Base-by-base conservation (phyloP, 2,888 invertebrate genomes). In the Acrocera orbiculus region DNA sequence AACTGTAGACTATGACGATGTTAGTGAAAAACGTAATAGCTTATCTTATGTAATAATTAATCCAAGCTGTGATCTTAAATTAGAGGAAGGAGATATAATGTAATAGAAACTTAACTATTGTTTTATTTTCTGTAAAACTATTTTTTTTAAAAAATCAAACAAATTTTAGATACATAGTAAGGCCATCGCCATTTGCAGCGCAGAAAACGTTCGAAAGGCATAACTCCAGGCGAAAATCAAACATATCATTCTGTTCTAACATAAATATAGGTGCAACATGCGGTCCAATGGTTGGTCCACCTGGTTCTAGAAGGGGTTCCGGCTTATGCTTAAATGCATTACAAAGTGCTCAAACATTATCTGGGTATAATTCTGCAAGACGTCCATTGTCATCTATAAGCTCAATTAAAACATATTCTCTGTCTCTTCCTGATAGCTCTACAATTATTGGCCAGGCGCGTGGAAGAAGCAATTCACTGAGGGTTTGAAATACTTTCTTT, bases 11-110 rank as follows among this genome's bases (percentile, higher is more conserved):
- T 93, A 93, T 60, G 90, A 90, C 53, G 90, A 90, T 54, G 85
- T 85, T 19, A 89, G 86, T 48, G 92, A 92, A 56, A 92, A 92
- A 58, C 69, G 90, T 28, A 87, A 82, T 59, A 86, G 81, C 49
- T 68, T 96, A 9, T 93, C 93, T 9, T 96, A 92, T 62, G 95
- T 95, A 44, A 92, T 96, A 51, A 93, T 95, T 56, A 96, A 96
- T 59, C 96, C 96, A 3, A 90, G 87, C 58, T 92, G 92, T 65
- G 96, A 96, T 63, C 69, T 93, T 16, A 87, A 86, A 57, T 68
- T 96, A 44, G 89, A 93, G 62, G 85, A 87, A 56, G 92, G 92
- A 34, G 96, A 96, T 62, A 80, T 95, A 38, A 85, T 96, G 80
- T 96, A 66, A 73, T 77, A 19, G 17, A 2, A 11, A 4, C 5